These are phyloP conservation scores for mouse (Mus musculus) DNA, from an alignment of 2,113 vertebrate species.

Conservation along the genomic window GRCm39 chrX:65553501-65554000, in stretches of 20 bases:
- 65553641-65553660: not conserved
- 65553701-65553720: not conserved
- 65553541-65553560: not conserved
- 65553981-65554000: not conserved
- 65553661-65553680: not conserved
- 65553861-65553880: not conserved
- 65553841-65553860: not conserved
- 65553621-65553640: not conserved
- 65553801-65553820: not conserved
- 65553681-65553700: not conserved
- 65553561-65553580: conserved; percentile 1
- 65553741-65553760: not conserved
- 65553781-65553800: not conserved
- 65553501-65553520: not conserved
- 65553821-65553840: not conserved
- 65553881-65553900: not conserved
- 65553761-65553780: not conserved
- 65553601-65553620: not conserved
- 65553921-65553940: not conserved
- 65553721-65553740: not conserved
- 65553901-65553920: not conserved
- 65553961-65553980: not conserved
- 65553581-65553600: not conserved
- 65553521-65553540: conserved; percentile 39
- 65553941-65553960: not conserved